These are phyloP conservation scores for Hypotaenidia philippensis DNA, from an alignment of 2,797 vertebrate species.

Conservation along the genomic window DNA sequence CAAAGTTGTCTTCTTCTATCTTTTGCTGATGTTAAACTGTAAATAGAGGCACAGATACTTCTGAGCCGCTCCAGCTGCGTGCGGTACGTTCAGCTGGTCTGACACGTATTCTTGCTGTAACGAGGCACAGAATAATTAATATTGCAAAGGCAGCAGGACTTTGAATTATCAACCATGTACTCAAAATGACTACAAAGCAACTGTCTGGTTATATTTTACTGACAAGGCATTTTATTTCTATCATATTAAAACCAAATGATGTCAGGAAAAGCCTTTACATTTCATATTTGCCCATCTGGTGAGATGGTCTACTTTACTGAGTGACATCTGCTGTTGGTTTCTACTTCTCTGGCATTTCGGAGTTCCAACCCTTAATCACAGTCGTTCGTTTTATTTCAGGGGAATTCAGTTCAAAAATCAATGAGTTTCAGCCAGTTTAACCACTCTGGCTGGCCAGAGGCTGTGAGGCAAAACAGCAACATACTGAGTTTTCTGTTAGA, in stretches of 20 bases:
- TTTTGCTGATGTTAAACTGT: conserved; percentile 5
- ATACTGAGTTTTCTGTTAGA: conserved; percentile 56
- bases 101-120: conserved; percentile 26
- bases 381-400: conserved; percentile 71
- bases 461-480: conserved; percentile 56
- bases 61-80: conserved; percentile 2
- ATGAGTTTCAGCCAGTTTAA: conserved; percentile 42
- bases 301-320: conserved; percentile 63
- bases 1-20: neutral
- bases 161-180: conserved; percentile 47
- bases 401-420: conserved; percentile 61
- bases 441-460: conserved; percentile 22
- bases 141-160: conserved; percentile 67
- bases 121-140: conserved; percentile 55
- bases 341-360: conserved; percentile 55
- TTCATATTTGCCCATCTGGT: conserved; percentile 77
- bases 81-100: conserved; percentile 43
- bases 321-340: conserved; percentile 72
- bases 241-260: conserved; percentile 75
- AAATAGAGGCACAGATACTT: conserved; percentile 35
- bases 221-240: conserved; percentile 67
- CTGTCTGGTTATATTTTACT: conserved; percentile 70
- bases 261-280: conserved; percentile 67
- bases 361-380: conserved; percentile 70
- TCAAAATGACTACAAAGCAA: conserved; percentile 64